phyloP scores from a whole-genome alignment of 2,113 vertebrate genomes.

The Ceratotherium simum region DNA sequence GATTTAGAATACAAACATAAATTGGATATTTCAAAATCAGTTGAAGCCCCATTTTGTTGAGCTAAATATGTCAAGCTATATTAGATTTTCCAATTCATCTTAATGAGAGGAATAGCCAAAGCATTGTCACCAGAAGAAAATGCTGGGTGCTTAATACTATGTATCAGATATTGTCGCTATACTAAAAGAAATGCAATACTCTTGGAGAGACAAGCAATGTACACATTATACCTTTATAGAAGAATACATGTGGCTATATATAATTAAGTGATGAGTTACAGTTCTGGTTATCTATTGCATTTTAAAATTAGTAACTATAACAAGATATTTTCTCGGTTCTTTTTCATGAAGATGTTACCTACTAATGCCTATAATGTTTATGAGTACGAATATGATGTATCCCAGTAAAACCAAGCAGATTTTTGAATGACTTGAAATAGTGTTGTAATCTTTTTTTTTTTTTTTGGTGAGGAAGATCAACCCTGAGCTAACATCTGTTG shows the following conservation, averaged over 20 bases:
- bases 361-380: background rate
- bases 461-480: too few species aligned
- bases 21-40: background rate
- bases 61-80: background rate
- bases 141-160: background rate
- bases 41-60: background rate
- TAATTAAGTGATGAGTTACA: background rate
- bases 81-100: background rate
- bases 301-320: background rate
- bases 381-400: background rate
- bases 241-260: background rate
- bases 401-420: background rate
- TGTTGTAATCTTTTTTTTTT: background rate
- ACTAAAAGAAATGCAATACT: background rate
- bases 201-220: background rate
- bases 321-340: background rate
- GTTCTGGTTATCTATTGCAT: background rate
- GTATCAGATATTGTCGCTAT: background rate
- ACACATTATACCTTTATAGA: background rate
- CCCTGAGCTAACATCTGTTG: too few species aligned
- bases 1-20: background rate
- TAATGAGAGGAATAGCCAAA: background rate
- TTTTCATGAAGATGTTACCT: background rate
- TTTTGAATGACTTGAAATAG: background rate
- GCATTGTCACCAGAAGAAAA: background rate